phyloP scores from a whole-genome alignment of 2,888 invertebrate species.

The Drosophila fulvimacula region DNA sequence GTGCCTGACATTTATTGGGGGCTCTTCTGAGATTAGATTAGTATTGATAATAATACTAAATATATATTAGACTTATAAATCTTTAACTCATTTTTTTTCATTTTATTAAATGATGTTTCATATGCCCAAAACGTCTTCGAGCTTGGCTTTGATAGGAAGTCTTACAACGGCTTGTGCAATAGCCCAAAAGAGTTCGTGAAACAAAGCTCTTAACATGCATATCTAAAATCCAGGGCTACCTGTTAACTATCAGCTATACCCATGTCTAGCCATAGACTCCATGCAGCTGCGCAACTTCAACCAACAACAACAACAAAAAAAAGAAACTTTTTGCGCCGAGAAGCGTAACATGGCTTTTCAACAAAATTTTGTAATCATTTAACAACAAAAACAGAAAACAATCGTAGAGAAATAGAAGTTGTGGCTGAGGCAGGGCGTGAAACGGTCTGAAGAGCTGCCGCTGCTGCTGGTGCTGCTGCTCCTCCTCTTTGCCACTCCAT shows the following conservation, averaged over 20 bases:
- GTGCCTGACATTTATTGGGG: neutral
- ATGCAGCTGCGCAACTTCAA: constrained; percentile 72
- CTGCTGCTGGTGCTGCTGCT: constrained; percentile 10
- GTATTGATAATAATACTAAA: neutral
- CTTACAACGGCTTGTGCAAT: constrained; percentile 60
- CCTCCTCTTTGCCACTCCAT: constrained; percentile 1
- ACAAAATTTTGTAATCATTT: constrained; percentile 80
- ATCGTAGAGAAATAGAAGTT: constrained; percentile 33
- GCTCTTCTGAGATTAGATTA: constrained; percentile 24
- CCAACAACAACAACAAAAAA: constrained; percentile 33
- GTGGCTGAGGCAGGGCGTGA: constrained; percentile 55
- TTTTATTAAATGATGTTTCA: neutral
- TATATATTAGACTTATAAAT: neutral
- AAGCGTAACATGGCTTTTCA: constrained; percentile 80
- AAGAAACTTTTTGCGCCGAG: constrained; percentile 77
- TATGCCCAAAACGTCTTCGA: neutral
- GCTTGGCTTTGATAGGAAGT: constrained; percentile 56
- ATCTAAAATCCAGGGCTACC: constrained; percentile 26
- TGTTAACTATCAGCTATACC: constrained; percentile 3
- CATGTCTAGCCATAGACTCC: constrained; percentile 7
- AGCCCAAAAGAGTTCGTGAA: constrained; percentile 38
- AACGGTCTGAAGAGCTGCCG: constrained; percentile 48
- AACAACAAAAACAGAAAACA: constrained; percentile 44
- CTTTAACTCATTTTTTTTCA: neutral
- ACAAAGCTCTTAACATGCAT: constrained; percentile 25